Conservation (phyloP, 35 echinoderm and acorn worm genomes). For the Ophiothrix spiculata region DNA sequence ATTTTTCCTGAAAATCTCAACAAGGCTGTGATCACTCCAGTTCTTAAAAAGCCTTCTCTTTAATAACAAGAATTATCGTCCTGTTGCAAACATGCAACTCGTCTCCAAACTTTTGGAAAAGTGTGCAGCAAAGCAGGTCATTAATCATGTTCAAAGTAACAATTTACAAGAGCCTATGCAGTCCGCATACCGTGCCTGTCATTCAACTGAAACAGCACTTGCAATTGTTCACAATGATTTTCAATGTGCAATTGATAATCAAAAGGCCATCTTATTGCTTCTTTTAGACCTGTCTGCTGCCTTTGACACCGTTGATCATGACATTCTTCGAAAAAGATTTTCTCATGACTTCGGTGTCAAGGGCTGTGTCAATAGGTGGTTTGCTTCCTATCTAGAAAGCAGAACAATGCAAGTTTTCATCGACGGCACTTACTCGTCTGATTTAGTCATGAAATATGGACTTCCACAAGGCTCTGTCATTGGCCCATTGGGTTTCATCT, state of each 20-base stretch:
- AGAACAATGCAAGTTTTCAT: no score
- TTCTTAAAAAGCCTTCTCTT: conserved; percentile 22
- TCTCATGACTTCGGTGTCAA: no score
- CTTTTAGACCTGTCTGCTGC: conserved; percentile 37
- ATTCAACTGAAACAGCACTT: conserved; percentile 39
- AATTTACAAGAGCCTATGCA: conserved; percentile 32
- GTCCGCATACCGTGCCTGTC: conserved; percentile 24
- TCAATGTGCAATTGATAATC: conserved; percentile 8
- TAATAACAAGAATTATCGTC: conserved; percentile 28
- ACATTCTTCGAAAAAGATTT: no score
- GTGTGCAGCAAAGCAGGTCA: conserved; percentile 13
- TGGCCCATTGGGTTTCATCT: no score
- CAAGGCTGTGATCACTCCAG: conserved; percentile 13
- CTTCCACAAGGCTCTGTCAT: no score
- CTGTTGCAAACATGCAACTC: conserved; percentile 40
- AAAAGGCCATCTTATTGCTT: conserved; percentile 17
- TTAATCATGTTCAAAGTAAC: conserved; percentile 5
- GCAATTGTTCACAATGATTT: conserved; percentile 34
- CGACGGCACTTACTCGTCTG: no score
- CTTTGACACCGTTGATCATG: conserved; percentile 10
- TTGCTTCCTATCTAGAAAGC: no score
- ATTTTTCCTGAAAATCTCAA: conserved; percentile 6
- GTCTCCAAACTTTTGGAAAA: conserved; percentile 35
- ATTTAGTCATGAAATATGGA: no score
- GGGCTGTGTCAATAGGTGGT: no score